Percentiles rank a stretch among this genome's conserved stretches.
phyloP scores from a whole-genome alignment of 2,888 invertebrate genomes.

The Neoitamus cyanurus region DNA sequence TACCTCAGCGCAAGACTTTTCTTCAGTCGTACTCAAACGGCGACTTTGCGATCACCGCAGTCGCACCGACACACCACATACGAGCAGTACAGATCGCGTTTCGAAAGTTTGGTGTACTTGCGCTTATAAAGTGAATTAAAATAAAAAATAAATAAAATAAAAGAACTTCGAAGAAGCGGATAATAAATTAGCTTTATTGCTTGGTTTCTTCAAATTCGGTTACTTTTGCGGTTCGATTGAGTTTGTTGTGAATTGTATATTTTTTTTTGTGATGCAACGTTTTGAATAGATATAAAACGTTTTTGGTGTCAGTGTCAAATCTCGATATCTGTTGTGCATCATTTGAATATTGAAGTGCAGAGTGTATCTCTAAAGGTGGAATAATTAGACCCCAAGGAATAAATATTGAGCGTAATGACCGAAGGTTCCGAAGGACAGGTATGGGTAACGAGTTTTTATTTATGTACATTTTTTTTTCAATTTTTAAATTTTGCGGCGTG shows the following conservation, averaged over 20 bases:
- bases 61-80: neutral
- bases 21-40: slow-evolving; percentile 37
- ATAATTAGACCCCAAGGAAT: neutral
- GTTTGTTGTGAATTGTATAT: neutral
- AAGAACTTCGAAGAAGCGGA: neutral
- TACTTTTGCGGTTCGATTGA: neutral
- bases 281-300: neutral
- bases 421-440: slow-evolving; percentile 28
- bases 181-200: neutral
- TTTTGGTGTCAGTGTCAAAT: slow-evolving; percentile 26
- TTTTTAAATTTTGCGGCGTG: neutral
- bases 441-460: neutral
- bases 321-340: neutral
- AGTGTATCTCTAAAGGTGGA: neutral
- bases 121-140: neutral
- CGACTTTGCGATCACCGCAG: slow-evolving; percentile 7
- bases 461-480: neutral
- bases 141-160: neutral
- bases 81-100: neutral
- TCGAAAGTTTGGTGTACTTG: neutral
- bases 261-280: neutral
- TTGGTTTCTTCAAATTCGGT: neutral
- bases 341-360: neutral
- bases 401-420: slow-evolving; percentile 2
- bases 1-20: neutral